Evolutionary conservation across 2,113 vertebrate genomes (phyloP).

Genomic region (Cynoglossus semilaevis): DNA sequence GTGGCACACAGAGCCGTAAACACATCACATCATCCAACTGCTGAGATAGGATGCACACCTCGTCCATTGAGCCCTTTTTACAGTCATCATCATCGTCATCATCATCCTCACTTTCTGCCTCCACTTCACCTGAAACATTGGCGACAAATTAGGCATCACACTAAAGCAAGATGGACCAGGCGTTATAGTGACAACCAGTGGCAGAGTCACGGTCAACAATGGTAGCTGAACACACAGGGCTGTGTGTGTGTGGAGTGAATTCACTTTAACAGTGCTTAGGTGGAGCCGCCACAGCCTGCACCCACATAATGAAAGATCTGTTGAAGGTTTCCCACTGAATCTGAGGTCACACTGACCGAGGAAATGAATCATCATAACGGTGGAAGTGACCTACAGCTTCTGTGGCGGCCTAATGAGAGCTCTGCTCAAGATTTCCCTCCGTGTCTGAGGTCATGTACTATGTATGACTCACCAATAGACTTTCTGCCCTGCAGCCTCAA

Average conservation of each 20-base stretch:
- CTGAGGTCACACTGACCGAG: slow-evolving; percentile 31
- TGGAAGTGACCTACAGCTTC: slow-evolving; percentile 30
- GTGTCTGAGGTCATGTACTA: slow-evolving; percentile 13
- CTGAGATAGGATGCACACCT: slow-evolving; percentile 74
- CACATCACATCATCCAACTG: fast-evolving
- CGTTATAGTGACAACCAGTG: slow-evolving; percentile 1
- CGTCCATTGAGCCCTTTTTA: slow-evolving; percentile 97
- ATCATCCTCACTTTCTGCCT: slow-evolving; percentile 92
- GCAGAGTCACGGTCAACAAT: not conserved
- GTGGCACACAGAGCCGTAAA: slow-evolving; percentile 6
- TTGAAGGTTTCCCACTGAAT: slow-evolving; percentile 20
- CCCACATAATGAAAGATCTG: slow-evolving; percentile 34
- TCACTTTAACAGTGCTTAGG: slow-evolving; percentile 22
- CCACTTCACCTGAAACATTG: slow-evolving; percentile 84
- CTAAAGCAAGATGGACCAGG: not conserved
- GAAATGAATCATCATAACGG: slow-evolving; percentile 34
- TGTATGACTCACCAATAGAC: slow-evolving; percentile 70
- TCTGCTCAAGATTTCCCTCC: slow-evolving; percentile 15
- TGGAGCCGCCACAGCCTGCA: not conserved
- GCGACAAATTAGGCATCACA: not conserved
- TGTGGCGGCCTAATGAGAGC: slow-evolving; percentile 18
- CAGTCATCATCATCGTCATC: slow-evolving; percentile 93
- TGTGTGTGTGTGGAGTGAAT: slow-evolving; percentile 21
- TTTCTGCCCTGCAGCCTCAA: slow-evolving; percentile 70
- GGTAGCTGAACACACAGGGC: not conserved